Base-by-base conservation (phyloP, 2,888 invertebrate genomes). In the Odontocerum albicorne region DNA sequence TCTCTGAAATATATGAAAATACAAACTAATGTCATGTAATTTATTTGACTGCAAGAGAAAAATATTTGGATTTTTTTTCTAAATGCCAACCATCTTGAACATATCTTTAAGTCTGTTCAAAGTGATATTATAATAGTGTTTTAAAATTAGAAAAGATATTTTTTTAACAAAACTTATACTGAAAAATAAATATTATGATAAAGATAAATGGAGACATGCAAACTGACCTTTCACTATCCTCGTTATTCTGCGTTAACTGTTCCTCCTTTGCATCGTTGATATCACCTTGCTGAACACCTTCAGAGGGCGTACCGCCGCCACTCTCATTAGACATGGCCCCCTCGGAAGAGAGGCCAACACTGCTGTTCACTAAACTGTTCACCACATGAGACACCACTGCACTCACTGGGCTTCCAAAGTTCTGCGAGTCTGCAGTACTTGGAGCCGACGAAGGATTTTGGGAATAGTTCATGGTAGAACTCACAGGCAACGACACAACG, bases 401-500 rank as follows among this genome's bases (percentile, higher is more conserved):
- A 77, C 75, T 77, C 63, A 77, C 78, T 40, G 77, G 77, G 68
- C 78, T 78, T 47, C 77, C 77, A 63, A 77, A 77, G 66, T 75
- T 73, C 66, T 77, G 77, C 66, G 72, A 71, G 63, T 77, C 77
- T 19, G 70, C 66, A 39, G 72, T 63, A 60, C 71, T 75, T 10
- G 51, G 33, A 51, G 69, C 72, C 32, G 55, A 13, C 22, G 36
- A 49, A 33, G 50, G 59, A 43, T 55, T 60, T 10, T 35, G 55
- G 32, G 46, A 46, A 27, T 62, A 62, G 33, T 49, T 60, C 42
- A 72, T 73, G 3, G 72, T 69, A 12, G 77, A 75, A 63, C 64
- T 76, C 49, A 74, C 77, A 15, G 77, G 77, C 70, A 78, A 67
- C 20, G 77, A 75, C 57, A 78, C 78, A 32, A 77, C 77, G 4